phyloP scores from a whole-genome alignment of 2,888 invertebrate genomes.

The Acrocyrtus sp. region DNA sequence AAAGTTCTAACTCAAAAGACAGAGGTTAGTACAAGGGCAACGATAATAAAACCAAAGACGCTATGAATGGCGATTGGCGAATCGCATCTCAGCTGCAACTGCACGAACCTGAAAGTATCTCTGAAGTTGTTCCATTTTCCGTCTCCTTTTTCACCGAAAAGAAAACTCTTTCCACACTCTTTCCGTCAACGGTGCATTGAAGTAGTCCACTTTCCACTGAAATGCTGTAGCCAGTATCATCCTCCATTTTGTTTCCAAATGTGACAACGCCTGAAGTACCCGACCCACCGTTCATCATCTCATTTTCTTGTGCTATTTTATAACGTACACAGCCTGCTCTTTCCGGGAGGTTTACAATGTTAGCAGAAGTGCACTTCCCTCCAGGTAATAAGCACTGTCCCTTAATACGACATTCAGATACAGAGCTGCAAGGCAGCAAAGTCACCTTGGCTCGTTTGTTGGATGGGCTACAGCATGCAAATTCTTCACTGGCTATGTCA shows the following conservation, averaged over 20 bases:
- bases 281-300: background rate
- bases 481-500: slow-evolving; percentile 34
- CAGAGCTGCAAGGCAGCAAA: slow-evolving; percentile 4
- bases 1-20: too few relatives aligned
- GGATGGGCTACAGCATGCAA: slow-evolving; percentile 46
- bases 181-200: slow-evolving; percentile 32
- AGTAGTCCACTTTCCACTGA: slow-evolving; percentile 22
- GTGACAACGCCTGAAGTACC: background rate
- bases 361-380: slow-evolving; percentile 19
- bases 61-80: too few relatives aligned
- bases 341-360: slow-evolving; percentile 10
- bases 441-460: slow-evolving; percentile 32
- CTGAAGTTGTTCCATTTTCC: slow-evolving; percentile 26
- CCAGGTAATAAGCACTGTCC: slow-evolving; percentile 15
- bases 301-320: slow-evolving; percentile 14
- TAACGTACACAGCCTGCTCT: slow-evolving; percentile 31
- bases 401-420: slow-evolving; percentile 40
- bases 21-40: too few relatives aligned
- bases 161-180: slow-evolving; percentile 13
- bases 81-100: too few relatives aligned
- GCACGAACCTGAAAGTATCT: too few relatives aligned
- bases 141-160: background rate
- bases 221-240: background rate
- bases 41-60: too few relatives aligned
- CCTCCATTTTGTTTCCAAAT: too few relatives aligned